Conservation (phyloP, 2,797 vertebrate species). For the Carapus acus region DNA sequence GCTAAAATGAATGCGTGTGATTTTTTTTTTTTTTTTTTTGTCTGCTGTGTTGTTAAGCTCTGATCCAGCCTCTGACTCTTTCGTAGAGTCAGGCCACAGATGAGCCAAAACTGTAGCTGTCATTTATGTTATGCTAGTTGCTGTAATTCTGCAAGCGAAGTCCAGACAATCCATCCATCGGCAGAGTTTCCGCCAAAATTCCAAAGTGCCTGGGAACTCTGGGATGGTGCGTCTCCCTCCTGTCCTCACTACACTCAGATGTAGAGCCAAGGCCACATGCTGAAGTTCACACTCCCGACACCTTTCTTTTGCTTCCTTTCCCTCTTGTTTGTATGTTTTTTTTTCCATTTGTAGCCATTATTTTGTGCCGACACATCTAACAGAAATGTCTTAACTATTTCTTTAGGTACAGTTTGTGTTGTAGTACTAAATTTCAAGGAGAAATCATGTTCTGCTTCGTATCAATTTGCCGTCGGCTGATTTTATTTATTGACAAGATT, state of each 20-base stretch:
- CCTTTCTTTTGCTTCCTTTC: slow-evolving; percentile 5
- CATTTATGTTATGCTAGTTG: slow-evolving; percentile 5
- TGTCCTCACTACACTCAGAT: slow-evolving; percentile 18
- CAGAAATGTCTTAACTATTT: slow-evolving; percentile 30
- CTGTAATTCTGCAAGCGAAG: slow-evolving; percentile 12
- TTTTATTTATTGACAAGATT: slow-evolving; percentile 53
- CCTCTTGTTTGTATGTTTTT: too few relatives aligned
- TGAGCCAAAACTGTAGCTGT: neutral
- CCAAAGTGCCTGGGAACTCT: slow-evolving; percentile 68
- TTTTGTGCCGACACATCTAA: slow-evolving; percentile 26
- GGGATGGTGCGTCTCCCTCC: slow-evolving; percentile 46
- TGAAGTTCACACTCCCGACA: slow-evolving; percentile 19
- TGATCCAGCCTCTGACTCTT: slow-evolving; percentile 3
- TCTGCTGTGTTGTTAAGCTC: slow-evolving; percentile 18
- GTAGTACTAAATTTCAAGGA: slow-evolving; percentile 1
- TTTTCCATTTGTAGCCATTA: too few relatives aligned
- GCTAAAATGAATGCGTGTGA: too few relatives aligned
- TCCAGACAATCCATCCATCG: slow-evolving; percentile 16
- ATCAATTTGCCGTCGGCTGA: slow-evolving; percentile 13
- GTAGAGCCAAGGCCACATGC: slow-evolving; percentile 4
- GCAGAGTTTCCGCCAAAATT: slow-evolving; percentile 30
- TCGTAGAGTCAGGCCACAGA: neutral
- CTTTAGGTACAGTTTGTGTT: neutral
- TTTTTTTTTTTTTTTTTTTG: slow-evolving; percentile 20
- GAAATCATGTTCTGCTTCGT: slow-evolving; percentile 22